Evolutionary conservation across 1,140 invertebrate species (phyloP).

Genomic region (Rhyzopertha dominica): DNA sequence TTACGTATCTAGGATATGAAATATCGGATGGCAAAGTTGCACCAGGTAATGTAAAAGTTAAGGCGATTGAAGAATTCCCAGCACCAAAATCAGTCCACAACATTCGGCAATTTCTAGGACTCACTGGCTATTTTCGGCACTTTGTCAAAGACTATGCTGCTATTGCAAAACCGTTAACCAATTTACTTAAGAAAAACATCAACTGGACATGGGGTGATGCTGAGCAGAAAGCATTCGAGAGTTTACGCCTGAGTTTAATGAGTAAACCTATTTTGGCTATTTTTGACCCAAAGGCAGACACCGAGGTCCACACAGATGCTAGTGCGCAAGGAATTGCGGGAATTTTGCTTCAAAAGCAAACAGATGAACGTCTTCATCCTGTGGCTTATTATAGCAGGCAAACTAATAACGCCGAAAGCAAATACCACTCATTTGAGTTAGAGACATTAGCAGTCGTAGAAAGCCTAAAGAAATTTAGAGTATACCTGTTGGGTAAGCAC

Average conservation of each 20-base stretch:
- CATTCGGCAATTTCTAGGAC: slow-evolving; percentile 40
- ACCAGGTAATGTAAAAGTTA: slow-evolving; percentile 33
- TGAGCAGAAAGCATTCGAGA: slow-evolving; percentile 23
- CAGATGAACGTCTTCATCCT: slow-evolving; percentile 10
- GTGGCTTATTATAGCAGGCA: slow-evolving; percentile 23
- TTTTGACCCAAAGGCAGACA: no score
- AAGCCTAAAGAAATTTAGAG: slow-evolving; percentile 21
- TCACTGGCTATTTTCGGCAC: slow-evolving; percentile 38
- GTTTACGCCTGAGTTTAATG: slow-evolving; percentile 30
- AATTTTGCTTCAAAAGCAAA: slow-evolving; percentile 37
- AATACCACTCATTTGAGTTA: slow-evolving; percentile 43
- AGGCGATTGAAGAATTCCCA: slow-evolving; percentile 35
- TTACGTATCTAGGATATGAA: slow-evolving; percentile 36
- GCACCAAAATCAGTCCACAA: slow-evolving; percentile 32
- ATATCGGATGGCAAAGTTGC: slow-evolving; percentile 28
- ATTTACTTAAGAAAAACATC: slow-evolving; percentile 29
- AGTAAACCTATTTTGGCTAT: no score
- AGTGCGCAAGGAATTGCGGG: slow-evolving; percentile 29
- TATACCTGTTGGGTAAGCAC: slow-evolving; percentile 21
- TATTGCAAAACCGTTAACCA: slow-evolving; percentile 30
- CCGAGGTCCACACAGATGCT: slow-evolving; percentile 41
- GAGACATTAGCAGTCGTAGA: slow-evolving; percentile 23
- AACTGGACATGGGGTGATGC: slow-evolving; percentile 24
- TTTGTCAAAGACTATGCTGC: slow-evolving; percentile 38
- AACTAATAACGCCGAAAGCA: slow-evolving; percentile 28